These are phyloP conservation scores for Aricia agestis DNA, from an alignment of 1,140 invertebrate genomes.

Conservation along the genomic window DNA sequence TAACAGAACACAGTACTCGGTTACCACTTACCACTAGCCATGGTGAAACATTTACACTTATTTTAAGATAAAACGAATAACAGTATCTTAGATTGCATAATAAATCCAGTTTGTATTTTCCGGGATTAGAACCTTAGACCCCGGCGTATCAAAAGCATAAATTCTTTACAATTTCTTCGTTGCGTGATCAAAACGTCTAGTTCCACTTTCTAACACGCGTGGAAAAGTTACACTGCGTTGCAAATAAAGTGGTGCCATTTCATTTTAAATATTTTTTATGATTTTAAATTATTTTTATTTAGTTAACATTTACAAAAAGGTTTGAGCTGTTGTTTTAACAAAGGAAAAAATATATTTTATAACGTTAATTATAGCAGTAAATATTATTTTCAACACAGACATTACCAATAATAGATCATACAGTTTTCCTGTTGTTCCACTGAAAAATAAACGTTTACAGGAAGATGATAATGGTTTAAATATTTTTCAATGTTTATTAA, in stretches of 20 bases:
- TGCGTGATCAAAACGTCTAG: conserved; percentile 66
- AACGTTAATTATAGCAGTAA: background rate
- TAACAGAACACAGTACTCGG: too few relatives aligned
- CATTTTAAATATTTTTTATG: background rate
- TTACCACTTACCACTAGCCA: too few relatives aligned
- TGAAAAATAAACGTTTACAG: conserved; percentile 38
- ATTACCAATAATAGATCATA: conserved; percentile 22
- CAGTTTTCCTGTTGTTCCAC: conserved; percentile 34
- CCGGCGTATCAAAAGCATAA: conserved; percentile 68
- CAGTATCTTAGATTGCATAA: conserved; percentile 6
- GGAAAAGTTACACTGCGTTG: conserved; percentile 57
- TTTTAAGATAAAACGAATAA: background rate
- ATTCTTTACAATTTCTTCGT: conserved; percentile 73
- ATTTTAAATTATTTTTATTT: background rate
- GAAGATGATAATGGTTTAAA: conserved; percentile 33
- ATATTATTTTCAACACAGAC: conserved; percentile 2
- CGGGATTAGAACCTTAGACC: conserved; percentile 58
- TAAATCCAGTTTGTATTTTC: conserved; percentile 33
- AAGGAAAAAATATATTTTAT: too few relatives aligned
- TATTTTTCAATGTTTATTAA: conserved; percentile 29
- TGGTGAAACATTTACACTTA: background rate
- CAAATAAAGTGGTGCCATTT: conserved; percentile 26
- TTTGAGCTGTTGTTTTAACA: background rate
- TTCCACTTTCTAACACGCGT: conserved; percentile 74
- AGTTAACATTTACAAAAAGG: too few relatives aligned